A percentile compares a stretch with the other conserved stretches of the same genome.
Evolutionary conservation across 2,797 vertebrate genomes (phyloP).

Genomic region (Podargus strigoides): DNA sequence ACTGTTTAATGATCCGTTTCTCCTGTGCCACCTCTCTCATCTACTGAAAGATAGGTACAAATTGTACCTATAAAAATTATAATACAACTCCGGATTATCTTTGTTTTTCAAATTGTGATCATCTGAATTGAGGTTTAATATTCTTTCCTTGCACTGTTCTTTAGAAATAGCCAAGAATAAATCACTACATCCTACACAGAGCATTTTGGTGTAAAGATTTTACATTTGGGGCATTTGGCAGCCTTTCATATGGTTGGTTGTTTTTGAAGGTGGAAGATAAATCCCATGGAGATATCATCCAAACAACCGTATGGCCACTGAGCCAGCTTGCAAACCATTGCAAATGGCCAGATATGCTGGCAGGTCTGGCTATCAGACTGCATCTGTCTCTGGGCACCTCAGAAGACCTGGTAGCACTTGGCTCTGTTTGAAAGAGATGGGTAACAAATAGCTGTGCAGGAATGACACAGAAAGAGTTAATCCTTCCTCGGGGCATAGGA

Average conservation of each 20-base stretch:
- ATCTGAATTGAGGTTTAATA: slow-evolving; percentile 61
- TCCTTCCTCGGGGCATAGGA: neutral
- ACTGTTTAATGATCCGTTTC: slow-evolving; percentile 84
- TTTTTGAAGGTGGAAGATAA: slow-evolving; percentile 67
- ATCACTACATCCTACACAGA: neutral
- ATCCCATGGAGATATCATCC: slow-evolving; percentile 59
- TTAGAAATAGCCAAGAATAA: slow-evolving; percentile 37
- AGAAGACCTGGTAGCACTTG: slow-evolving; percentile 40
- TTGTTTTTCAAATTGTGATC: slow-evolving; percentile 72
- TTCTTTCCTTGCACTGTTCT: slow-evolving; percentile 52
- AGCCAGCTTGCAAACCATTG: slow-evolving; percentile 41
- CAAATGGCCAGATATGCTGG: slow-evolving; percentile 58
- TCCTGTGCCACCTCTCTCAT: slow-evolving; percentile 83
- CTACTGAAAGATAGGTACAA: slow-evolving; percentile 82
- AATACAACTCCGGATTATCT: slow-evolving; percentile 77
- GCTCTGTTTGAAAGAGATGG: neutral
- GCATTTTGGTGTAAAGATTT: slow-evolving; percentile 47
- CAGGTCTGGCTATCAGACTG: slow-evolving; percentile 25
- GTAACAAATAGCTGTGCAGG: neutral
- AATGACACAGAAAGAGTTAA: neutral
- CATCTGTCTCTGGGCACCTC: slow-evolving; percentile 51
- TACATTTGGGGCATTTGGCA: slow-evolving; percentile 60
- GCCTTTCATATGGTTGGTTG: slow-evolving; percentile 50
- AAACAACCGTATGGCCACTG: slow-evolving; percentile 67
- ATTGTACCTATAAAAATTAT: slow-evolving; percentile 83